phyloP scores from a whole-genome alignment of 1,140 invertebrate species.

The Dysdera silvatica region DNA sequence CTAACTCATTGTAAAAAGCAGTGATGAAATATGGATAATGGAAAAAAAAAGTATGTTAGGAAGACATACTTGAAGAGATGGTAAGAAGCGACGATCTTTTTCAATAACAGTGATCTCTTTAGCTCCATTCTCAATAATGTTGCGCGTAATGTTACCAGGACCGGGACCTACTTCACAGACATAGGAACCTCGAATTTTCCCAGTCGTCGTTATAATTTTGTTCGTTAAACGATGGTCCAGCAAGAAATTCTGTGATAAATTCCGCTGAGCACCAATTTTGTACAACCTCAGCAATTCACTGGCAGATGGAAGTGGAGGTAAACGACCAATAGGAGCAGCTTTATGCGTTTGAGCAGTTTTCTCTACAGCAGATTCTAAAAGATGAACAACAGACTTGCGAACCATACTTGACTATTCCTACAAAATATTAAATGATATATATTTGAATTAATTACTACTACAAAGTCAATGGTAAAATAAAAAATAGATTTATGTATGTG shows the following conservation, averaged over 20 bases:
- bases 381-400: too few relatives aligned
- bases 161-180: conserved; percentile 94
- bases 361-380: not conserved
- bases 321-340: conserved; percentile 39
- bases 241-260: conserved; percentile 96
- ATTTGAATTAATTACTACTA: too few relatives aligned
- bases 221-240: conserved; percentile 74
- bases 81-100: conserved; percentile 84
- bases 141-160: conserved; percentile 87
- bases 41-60: too few relatives aligned
- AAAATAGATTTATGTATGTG: too few relatives aligned
- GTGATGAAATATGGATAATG: too few relatives aligned
- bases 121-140: conserved; percentile 68
- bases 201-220: conserved; percentile 74
- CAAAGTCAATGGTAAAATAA: too few relatives aligned
- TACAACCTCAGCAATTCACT: conserved; percentile 86
- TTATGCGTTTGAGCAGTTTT: not conserved
- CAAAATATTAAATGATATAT: too few relatives aligned
- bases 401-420: too few relatives aligned
- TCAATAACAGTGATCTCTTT: conserved; percentile 77
- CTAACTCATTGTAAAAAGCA: too few relatives aligned
- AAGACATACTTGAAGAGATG: conserved; percentile 66
- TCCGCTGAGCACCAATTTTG: conserved; percentile 70
- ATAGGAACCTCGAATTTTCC: conserved; percentile 46
- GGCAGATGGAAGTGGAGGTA: conserved; percentile 84